Evolutionary conservation across 2,888 invertebrate genomes (phyloP).

Genomic region (Drosophila antonietae): DNA sequence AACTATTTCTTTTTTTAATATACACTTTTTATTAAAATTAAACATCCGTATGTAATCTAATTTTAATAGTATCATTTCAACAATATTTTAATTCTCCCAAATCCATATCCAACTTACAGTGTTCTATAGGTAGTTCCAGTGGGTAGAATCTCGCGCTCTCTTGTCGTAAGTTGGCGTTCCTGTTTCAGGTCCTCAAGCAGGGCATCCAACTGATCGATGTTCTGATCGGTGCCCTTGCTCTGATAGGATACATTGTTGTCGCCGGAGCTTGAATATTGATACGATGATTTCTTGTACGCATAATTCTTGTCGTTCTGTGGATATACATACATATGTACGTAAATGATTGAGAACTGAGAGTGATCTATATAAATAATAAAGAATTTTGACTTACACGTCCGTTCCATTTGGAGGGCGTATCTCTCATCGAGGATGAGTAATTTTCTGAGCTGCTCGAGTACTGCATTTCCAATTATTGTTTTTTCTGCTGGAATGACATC

Average conservation of each 20-base stretch:
- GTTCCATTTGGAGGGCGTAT: constrained; percentile 77
- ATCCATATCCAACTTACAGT: constrained; percentile 67
- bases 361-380: not conserved
- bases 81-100: not conserved
- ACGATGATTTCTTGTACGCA: constrained; percentile 83
- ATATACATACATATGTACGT: not conserved
- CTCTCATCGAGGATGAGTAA: constrained; percentile 80
- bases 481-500: constrained; percentile 70
- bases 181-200: constrained; percentile 90
- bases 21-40: too few relatives aligned
- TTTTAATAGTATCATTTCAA: not conserved
- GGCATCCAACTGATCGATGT: constrained; percentile 91
- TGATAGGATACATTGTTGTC: constrained; percentile 73
- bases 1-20: too few relatives aligned
- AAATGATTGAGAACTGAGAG: not conserved
- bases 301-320: constrained; percentile 81
- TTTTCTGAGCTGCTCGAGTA: constrained; percentile 82
- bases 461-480: constrained; percentile 76
- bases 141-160: constrained; percentile 66
- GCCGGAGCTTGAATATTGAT: constrained; percentile 82
- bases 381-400: constrained; percentile 69
- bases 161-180: constrained; percentile 82
- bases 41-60: too few relatives aligned
- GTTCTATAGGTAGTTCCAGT: constrained; percentile 77
- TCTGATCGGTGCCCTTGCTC: constrained; percentile 85